Conservation (phyloP, 2,888 invertebrate genomes). For the Lathronympha strigana region DNA sequence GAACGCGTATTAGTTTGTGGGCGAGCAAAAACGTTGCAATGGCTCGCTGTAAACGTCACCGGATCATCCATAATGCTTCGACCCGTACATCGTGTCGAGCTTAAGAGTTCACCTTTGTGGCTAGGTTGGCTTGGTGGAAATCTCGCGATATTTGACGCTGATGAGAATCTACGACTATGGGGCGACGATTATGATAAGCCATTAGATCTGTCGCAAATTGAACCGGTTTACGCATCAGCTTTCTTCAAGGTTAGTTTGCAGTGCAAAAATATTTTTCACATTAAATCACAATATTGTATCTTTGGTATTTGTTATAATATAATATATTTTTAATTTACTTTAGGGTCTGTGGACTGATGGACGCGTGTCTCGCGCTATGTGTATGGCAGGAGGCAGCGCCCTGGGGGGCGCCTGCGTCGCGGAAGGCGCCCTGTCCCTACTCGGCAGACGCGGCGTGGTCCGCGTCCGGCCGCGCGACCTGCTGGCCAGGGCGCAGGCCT, state of each 20-base stretch:
- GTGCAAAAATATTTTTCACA: background rate
- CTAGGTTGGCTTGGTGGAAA: slow-evolving; percentile 90
- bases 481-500: slow-evolving; percentile 78
- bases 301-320: background rate
- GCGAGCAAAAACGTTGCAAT: slow-evolving; percentile 92
- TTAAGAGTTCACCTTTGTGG: slow-evolving; percentile 86
- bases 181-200: slow-evolving; percentile 96
- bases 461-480: slow-evolving; percentile 86
- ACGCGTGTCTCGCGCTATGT: slow-evolving; percentile 89
- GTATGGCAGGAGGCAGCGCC: slow-evolving; percentile 84
- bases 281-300: background rate
- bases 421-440: slow-evolving; percentile 83
- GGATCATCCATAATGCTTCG: slow-evolving; percentile 80
- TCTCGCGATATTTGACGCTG: slow-evolving; percentile 92
- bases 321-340: slow-evolving; percentile 38
- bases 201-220: slow-evolving; percentile 91
- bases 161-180: slow-evolving; percentile 93
- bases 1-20: slow-evolving; percentile 96
- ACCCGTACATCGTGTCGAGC: slow-evolving; percentile 88
- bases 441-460: slow-evolving; percentile 86
- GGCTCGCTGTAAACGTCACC: slow-evolving; percentile 88
- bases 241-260: slow-evolving; percentile 88
- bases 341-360: slow-evolving; percentile 98
- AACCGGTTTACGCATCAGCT: slow-evolving; percentile 93
- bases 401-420: slow-evolving; percentile 74